Evolutionary conservation across 2,797 vertebrate genomes (phyloP).

Genomic region (Anniella stebbinsi): DNA sequence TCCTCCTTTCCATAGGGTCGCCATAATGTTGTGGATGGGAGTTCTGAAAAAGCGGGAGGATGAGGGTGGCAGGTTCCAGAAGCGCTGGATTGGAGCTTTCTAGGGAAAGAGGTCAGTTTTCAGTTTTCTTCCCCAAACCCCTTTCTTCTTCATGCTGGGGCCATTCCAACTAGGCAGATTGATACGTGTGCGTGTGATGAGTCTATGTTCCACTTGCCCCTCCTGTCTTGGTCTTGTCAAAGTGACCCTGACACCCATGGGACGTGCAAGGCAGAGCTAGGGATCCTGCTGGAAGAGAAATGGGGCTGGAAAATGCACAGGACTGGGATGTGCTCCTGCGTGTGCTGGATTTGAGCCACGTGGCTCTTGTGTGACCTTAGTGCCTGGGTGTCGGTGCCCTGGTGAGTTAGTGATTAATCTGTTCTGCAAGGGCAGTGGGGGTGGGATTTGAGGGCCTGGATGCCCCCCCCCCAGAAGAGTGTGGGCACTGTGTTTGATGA

Average conservation of each 20-base stretch:
- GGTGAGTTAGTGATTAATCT: slow-evolving; percentile 41
- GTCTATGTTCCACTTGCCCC: too few species aligned
- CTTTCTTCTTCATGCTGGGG: neutral
- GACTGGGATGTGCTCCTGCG: neutral
- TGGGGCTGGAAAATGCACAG: neutral
- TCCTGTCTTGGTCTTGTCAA: neutral
- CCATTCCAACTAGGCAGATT: neutral
- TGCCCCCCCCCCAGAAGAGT: neutral
- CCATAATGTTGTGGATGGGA: neutral
- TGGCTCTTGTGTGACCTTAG: neutral
- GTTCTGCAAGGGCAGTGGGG: neutral
- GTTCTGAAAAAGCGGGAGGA: neutral
- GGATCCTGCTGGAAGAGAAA: neutral
- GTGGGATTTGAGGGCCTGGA: neutral
- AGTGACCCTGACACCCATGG: neutral
- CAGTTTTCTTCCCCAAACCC: neutral
- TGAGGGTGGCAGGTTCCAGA: neutral
- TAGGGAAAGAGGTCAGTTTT: too few species aligned
- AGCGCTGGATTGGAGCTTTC: neutral
- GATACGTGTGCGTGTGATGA: neutral
- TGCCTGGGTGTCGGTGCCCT: neutral
- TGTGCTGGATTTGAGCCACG: neutral
- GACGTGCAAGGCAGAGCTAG: too few species aligned
- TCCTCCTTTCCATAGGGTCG: too few species aligned
- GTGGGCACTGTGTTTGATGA: slow-evolving; percentile 18